phyloP scores from a whole-genome alignment of 2,113 vertebrate species.

The Noctilio leporinus region DNA sequence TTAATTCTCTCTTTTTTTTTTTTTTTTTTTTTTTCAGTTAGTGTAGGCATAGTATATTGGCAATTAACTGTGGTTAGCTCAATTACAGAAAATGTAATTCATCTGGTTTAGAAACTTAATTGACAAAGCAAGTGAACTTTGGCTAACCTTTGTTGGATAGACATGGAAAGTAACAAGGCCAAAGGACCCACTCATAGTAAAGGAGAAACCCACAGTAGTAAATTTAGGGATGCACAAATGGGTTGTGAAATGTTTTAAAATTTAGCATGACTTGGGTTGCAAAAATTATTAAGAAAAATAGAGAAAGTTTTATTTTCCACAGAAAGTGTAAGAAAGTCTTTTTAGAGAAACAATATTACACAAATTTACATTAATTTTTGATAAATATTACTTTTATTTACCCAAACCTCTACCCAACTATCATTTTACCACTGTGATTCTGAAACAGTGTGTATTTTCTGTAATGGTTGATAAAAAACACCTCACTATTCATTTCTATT shows the following conservation, averaged over 20 bases:
- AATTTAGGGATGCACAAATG: fast-evolving
- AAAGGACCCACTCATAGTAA: too few species aligned
- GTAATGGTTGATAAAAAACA: neutral
- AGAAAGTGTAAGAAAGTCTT: neutral
- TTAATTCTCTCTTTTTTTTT: slow-evolving; percentile 60
- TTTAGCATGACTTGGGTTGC: neutral
- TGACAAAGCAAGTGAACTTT: slow-evolving; percentile 55
- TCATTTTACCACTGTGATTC: neutral
- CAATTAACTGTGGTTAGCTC: slow-evolving; percentile 64
- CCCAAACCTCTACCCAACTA: neutral
- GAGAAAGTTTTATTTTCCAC: neutral
- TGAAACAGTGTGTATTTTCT: neutral
- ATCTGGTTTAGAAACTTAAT: slow-evolving; percentile 55
- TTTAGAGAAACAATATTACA: neutral
- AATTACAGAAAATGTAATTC: slow-evolving; percentile 66
- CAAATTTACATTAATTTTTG: neutral
- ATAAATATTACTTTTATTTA: neutral
- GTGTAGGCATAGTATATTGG: slow-evolving; percentile 59
- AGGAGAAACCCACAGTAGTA: neutral
- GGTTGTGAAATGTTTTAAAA: neutral
- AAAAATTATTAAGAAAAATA: neutral
- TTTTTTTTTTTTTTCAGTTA: slow-evolving; percentile 53
- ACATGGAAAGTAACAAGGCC: neutral
- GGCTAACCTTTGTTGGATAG: slow-evolving; percentile 32
- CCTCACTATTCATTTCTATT: neutral